Evolutionary conservation across 2,113 vertebrate genomes (phyloP), one percentile per base, ranked within the genome.

Genomic region (Pycnonotus jocosus): DNA sequence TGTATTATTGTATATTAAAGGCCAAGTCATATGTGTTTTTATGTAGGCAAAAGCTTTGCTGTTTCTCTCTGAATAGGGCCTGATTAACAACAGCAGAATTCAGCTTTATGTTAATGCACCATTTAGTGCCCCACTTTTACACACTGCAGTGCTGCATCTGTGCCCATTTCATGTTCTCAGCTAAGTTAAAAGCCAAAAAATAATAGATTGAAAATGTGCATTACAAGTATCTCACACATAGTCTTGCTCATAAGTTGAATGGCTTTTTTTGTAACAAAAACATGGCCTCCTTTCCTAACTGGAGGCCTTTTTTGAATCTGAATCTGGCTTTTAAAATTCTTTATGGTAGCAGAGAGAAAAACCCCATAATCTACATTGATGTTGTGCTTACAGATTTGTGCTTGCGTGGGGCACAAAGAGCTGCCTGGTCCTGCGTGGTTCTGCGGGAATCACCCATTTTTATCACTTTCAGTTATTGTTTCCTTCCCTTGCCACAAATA

Each of bases 381-480:
- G 47, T 35, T 77, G 30, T 88, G 51, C 40, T 37, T 56, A n/a
- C 60, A 56, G 82, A 53, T 48, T 62, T 56, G 90, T 73, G 20
- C 8, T 64, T 24, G 48, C 76, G 45, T 2, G 3, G 76, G 90
- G 48, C 94, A 90, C 94, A 77, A 65, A 60, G 68, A 2, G 2
- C 76, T 90, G 65, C 84, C 70, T 12, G 65, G 40, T 71, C 3
- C 0, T 60, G 84, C 4, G 1, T 27, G 83, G 48, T 17, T 86
- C 78, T 7, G 3, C 16, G 1, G 64, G 77, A 96, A 88, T 90
- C 65, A 79, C 61, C 88, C 92, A 57, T 86, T 96, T 93, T 91
- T 96, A 93, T 95, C 82, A 88, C 96, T 96, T 93, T 92, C 42
- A 9, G 18, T 95, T 94, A 92, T 92, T 96, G 90, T 95, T 84